These are phyloP conservation scores for Xyrichtys novacula DNA, from an alignment of 2,797 vertebrate species.

Conservation along the genomic window DNA sequence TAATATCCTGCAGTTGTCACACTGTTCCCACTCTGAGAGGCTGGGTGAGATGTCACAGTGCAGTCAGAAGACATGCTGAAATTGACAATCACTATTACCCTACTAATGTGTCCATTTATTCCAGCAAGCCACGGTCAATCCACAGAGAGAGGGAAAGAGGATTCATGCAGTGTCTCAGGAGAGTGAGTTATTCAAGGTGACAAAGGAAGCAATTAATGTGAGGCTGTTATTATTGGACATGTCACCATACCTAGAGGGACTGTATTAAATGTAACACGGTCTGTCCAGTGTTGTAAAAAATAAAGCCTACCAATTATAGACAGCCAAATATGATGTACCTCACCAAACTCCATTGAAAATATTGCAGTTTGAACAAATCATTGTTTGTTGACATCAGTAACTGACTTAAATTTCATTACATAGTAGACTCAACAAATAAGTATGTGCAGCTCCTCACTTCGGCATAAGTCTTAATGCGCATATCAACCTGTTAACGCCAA, in stretches of 20 bases:
- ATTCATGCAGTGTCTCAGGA: not conserved
- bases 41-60: constrained; percentile 21
- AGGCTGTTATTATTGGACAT: not conserved
- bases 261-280: not conserved
- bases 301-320: not conserved
- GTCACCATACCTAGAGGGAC: not conserved
- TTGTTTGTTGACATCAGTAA: rapidly evolving
- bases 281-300: not conserved
- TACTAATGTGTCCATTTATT: constrained; percentile 2
- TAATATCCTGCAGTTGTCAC: constrained; percentile 39
- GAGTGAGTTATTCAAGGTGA: constrained; percentile 2
- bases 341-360: constrained; percentile 1
- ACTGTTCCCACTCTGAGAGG: constrained; percentile 19
- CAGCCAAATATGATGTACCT: not conserved
- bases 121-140: not conserved
- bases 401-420: not conserved
- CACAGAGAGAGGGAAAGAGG: not conserved
- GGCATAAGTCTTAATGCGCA: not conserved
- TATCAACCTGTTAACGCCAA: rapidly evolving
- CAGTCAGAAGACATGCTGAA: constrained; percentile 16
- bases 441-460: not conserved
- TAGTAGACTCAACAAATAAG: not conserved
- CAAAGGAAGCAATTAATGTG: not conserved
- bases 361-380: not conserved
- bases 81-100: not conserved